These are phyloP conservation scores for Microtus pennsylvanicus DNA, from an alignment of 2,113 vertebrate genomes.

Conservation along the genomic window DNA sequence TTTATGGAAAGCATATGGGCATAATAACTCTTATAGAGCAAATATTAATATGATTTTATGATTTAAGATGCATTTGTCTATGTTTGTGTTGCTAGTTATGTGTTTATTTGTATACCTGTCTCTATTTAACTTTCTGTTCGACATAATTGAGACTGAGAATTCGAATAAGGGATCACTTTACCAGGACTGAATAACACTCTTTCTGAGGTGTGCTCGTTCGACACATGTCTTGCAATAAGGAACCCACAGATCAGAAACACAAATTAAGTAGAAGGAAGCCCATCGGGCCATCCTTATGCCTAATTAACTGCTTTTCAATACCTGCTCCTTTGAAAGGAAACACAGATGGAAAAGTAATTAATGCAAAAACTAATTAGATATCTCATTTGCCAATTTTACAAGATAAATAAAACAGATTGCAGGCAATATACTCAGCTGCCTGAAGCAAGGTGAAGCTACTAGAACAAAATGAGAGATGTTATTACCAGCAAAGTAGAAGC, in stretches of 20 bases:
- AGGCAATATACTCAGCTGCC: constrained; percentile 65
- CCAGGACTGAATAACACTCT: background rate
- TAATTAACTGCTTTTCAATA: constrained; percentile 74
- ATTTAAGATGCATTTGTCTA: background rate
- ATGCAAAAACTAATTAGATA: constrained; percentile 81
- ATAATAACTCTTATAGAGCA: background rate
- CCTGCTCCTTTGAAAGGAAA: constrained; percentile 64
- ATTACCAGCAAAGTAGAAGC: background rate
- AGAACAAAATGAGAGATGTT: constrained; percentile 33
- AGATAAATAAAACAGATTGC: constrained; percentile 75
- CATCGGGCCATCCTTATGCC: constrained; percentile 26
- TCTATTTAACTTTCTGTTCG: background rate
- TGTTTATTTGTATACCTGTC: background rate
- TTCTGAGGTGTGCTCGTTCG: background rate
- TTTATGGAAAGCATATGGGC: too few species aligned
- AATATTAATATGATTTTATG: background rate
- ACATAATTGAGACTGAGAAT: background rate
- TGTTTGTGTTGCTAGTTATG: background rate
- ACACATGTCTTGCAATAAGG: background rate
- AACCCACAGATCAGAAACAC: background rate
- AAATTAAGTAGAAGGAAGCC: background rate
- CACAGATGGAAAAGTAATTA: constrained; percentile 84
- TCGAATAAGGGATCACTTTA: background rate
- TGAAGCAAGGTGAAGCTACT: constrained; percentile 61
- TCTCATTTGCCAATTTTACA: constrained; percentile 77